Evolutionary conservation across 2,113 vertebrate genomes (phyloP).

Genomic region (Pomatorhinus ruficollis): DNA sequence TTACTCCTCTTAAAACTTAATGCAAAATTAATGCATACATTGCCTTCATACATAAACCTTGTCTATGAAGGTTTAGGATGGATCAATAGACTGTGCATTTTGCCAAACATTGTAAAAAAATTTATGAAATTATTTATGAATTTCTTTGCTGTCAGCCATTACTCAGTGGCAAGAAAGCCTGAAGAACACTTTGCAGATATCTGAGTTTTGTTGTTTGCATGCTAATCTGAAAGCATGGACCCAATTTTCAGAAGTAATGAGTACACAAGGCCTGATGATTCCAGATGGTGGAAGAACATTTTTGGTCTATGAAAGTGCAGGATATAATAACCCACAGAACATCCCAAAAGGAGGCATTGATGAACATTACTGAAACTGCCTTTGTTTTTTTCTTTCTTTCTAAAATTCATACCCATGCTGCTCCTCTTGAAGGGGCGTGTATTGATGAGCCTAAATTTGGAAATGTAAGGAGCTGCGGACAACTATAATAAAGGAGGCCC

Average conservation of each 20-base stretch:
- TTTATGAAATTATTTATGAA: neutral
- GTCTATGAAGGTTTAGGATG: neutral
- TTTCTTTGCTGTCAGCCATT: neutral
- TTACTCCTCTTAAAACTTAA: neutral
- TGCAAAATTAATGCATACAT: neutral
- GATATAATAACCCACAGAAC: neutral
- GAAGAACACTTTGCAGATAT: neutral
- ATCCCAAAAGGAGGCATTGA: neutral
- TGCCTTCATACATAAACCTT: no score
- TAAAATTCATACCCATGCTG: neutral
- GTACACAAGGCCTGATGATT: neutral
- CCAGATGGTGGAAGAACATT: neutral
- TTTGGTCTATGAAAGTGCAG: neutral
- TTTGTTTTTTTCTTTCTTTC: neutral
- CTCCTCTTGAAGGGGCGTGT: rapidly evolving
- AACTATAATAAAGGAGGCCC: neutral
- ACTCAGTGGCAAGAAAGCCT: neutral
- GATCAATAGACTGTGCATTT: neutral
- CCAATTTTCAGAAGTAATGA: neutral
- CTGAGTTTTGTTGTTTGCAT: neutral
- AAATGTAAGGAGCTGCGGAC: neutral
- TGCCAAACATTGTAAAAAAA: neutral
- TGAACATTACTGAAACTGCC: neutral
- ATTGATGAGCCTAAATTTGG: neutral
- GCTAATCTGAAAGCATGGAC: neutral